These are phyloP conservation scores for Cyrtodaria siliqua DNA, from an alignment of 2,888 invertebrate species.

Conservation along the genomic window DNA sequence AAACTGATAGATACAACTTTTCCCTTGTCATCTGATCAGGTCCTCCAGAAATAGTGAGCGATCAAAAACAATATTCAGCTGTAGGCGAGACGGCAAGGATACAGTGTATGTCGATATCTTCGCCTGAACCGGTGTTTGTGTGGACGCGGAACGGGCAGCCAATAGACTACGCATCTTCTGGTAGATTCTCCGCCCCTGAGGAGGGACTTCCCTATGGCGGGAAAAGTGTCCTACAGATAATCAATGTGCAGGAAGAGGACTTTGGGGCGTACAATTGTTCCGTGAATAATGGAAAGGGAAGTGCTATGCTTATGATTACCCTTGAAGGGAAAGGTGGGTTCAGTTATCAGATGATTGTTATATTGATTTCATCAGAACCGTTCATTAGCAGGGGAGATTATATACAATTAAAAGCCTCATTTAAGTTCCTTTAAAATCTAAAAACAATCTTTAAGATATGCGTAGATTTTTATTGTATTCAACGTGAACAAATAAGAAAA, in stretches of 20 bases:
- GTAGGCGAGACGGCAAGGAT: conserved; percentile 86
- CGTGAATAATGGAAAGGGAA: conserved; percentile 95
- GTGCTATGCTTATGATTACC: conserved; percentile 93
- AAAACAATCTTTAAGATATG: no score
- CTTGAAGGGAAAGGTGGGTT: conserved; percentile 95
- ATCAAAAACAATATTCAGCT: conserved; percentile 74
- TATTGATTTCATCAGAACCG: no score
- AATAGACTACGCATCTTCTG: conserved; percentile 78
- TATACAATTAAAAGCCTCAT: no score
- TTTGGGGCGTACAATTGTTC: conserved; percentile 98
- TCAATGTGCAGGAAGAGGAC: conserved; percentile 93
- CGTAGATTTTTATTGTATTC: no score
- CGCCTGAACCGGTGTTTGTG: conserved; percentile 95
- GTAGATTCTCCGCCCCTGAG: conserved; percentile 78
- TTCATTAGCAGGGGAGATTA: no score
- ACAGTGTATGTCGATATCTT: conserved; percentile 95
- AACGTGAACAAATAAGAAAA: no score
- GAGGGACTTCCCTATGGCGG: conserved; percentile 86
- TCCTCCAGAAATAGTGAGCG: conserved; percentile 80
- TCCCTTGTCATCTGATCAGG: no score
- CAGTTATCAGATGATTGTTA: no score
- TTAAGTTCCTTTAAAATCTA: no score
- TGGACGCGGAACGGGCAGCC: conserved; percentile 95
- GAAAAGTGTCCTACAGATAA: conserved; percentile 94
- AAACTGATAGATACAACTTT: no score